Base-by-base conservation (phyloP, 2,888 invertebrate species). In the Xylota sylvarum region DNA sequence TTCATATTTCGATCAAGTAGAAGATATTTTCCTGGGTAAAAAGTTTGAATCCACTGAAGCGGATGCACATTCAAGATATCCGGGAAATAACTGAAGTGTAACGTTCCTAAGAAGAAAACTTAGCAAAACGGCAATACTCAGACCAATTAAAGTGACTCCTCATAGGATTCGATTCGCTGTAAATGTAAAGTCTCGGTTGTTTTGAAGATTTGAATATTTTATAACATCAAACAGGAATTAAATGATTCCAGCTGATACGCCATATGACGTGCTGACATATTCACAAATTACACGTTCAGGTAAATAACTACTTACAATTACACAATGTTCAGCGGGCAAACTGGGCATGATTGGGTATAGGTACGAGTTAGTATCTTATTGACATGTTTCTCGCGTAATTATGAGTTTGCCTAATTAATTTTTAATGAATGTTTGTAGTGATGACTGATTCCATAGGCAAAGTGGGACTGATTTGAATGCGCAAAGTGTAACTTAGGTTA, bases 251-350 rank as follows among this genome's bases (percentile, higher is more conserved):
- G 4, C 27, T 69, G 32, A 14, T 23, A 30, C 12, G 35, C 37
- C 37, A 14, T 5, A 19, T 58, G 48, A 40, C 37, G 30, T 62
- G 62, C 37, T 64, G 52, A 64, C 52, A 73, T 43, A 64, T 62
- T 19, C 40, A 40, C 40, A 52, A 62, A 62, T 30, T 50, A 40
- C 60, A 60, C 14, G 37, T 65, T 32, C 35, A n/a, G 12, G 2
- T 17, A 40, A 73, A 73, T 52, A 40, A 73, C 50, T 73, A n/a
- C n/a, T n/a, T n/a, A 73, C 19, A 62, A 73, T 73, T 73, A 62
- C 12, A 55, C 19, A 32, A 17, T 62, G 30, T 73, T 52, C 19
- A 73, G 35, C 12, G 30, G n/a, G 40, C 30, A 40, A 17, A 50
- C 27, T 50, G 37, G 14, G 50, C 6, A 50, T 37, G 23, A 12